Evolutionary conservation across 2,797 vertebrate genomes (phyloP), one percentile per base, ranked within the genome.

Genomic region (Poeciliopsis gracilis): DNA sequence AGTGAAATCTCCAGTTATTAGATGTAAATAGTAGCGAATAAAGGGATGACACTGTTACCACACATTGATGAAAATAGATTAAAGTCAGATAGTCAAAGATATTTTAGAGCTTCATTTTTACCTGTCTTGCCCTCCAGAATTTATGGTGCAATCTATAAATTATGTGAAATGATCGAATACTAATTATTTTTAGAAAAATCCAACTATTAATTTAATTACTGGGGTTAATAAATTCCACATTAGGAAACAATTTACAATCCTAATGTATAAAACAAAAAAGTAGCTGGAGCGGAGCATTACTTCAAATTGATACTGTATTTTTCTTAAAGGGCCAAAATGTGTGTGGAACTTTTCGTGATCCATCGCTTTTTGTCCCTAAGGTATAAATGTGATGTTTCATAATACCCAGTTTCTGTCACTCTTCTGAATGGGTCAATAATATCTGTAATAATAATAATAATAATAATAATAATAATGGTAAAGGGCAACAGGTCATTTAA

Each of bases 21-120:
- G 79, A 79, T 92, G 89, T 91, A 90, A 91, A 92, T 92, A 91
- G 33, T 77, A 80, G 83, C 74, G 76, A 90, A 91, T 89, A 92
- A 93, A 92, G 67, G 80, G 79, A 76, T 85, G 20, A 46, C 75
- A 79, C 23, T 84, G 36, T 82, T 84, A 78, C 30, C 57, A 84
- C 55, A 72, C 77, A 6, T 38, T 86, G 47, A 2, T 73, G 33
- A 55, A 38, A 53, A 59, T 63, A 10, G 0, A 2, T 23, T 3
- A 3, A 67, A 67, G 63, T 67, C 63, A 41, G 63, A 67, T 5
- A 23, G 12, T 67, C 9, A 36, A 43, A 43, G 38, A 46, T 43
- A 67, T 69, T 69, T 69, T 69, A 69, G 25, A 45, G 38, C 66
- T 69, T 69, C 41, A 45, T 43, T 45, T 43, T 41, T 43, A 15